Conservation (phyloP, 2,113 vertebrate genomes). For the Addax nasomaculatus region DNA sequence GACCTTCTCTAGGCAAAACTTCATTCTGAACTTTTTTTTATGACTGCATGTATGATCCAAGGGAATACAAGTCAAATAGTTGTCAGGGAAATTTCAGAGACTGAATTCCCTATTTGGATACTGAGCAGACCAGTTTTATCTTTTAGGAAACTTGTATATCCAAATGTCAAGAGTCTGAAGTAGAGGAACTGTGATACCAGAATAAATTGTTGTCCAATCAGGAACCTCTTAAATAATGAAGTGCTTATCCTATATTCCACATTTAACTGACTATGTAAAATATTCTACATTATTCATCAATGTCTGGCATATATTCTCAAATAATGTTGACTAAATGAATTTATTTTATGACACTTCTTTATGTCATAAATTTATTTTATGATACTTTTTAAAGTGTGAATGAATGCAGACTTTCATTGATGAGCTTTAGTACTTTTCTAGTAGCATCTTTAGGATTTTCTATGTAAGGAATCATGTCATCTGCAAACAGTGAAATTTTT, state of each 20-base stretch:
- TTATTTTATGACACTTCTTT: neutral
- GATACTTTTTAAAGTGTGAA: neutral
- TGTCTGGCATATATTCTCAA: neutral
- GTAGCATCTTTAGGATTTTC: neutral
- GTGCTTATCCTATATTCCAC: neutral
- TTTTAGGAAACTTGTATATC: neutral
- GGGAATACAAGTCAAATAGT: neutral
- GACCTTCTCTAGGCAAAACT: neutral
- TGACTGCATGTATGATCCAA: neutral
- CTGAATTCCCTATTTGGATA: neutral
- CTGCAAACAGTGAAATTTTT: neutral
- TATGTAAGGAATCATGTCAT: neutral
- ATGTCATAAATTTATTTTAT: neutral
- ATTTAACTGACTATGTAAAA: neutral
- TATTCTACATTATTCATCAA: neutral
- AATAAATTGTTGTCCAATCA: neutral
- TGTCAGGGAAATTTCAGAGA: constrained; percentile 15
- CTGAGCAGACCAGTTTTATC: neutral
- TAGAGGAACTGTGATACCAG: neutral
- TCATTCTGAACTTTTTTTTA: constrained; percentile 13
- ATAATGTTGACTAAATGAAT: neutral
- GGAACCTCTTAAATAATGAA: neutral
- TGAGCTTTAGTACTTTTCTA: neutral
- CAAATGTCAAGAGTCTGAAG: neutral
- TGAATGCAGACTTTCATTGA: neutral